Evolutionary conservation across 2,113 vertebrate species (phyloP).

Genomic region (Apistogramma diplotaenia): DNA sequence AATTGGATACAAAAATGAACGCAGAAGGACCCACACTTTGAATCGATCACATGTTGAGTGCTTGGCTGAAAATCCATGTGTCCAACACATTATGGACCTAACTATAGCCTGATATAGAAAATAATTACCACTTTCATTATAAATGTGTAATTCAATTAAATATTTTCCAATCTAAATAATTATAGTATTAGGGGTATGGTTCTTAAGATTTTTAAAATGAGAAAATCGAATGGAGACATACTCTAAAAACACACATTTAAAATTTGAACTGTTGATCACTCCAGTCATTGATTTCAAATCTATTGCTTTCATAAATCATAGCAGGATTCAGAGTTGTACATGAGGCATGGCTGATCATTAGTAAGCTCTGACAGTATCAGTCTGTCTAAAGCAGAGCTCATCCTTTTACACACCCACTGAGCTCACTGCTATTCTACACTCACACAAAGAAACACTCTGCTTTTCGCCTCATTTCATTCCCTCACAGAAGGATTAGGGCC

Average conservation of each 20-base stretch:
- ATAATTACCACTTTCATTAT: background rate
- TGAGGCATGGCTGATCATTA: slow-evolving; percentile 8
- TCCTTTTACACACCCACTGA: slow-evolving; percentile 61
- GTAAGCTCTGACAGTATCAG: slow-evolving; percentile 44
- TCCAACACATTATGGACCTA: no score
- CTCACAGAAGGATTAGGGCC: slow-evolving; percentile 54
- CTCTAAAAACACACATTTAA: background rate
- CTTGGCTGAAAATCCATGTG: no score
- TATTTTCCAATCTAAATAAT: background rate
- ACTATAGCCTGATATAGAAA: no score
- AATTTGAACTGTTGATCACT: background rate
- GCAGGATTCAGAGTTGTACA: background rate
- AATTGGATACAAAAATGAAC: no score
- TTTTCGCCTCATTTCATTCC: slow-evolving; percentile 56
- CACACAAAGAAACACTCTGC: slow-evolving; percentile 34
- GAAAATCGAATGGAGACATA: no score
- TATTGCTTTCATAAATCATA: background rate
- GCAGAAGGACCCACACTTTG: no score
- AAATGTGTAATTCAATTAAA: background rate
- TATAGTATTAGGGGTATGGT: background rate
- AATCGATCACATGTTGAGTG: no score
- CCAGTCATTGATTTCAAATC: background rate
- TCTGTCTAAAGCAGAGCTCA: slow-evolving; percentile 44
- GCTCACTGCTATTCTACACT: slow-evolving; percentile 35
- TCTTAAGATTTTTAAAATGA: background rate